Evolutionary conservation across 2,888 invertebrate genomes (phyloP).

Genomic region (Idaea aversata): DNA sequence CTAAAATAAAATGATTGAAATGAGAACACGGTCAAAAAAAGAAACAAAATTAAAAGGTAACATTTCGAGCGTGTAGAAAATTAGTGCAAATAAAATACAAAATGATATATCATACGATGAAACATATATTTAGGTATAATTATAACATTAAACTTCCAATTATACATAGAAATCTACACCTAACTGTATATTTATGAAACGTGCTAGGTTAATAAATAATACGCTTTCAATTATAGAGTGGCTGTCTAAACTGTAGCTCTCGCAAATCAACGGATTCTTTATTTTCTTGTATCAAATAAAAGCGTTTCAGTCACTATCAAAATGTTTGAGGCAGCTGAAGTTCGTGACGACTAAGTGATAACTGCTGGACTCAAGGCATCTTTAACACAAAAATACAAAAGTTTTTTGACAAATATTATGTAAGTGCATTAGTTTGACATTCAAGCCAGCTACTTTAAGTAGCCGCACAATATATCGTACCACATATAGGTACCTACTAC

Average conservation of each 20-base stretch:
- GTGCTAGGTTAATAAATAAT: slow-evolving; percentile 1
- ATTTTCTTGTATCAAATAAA: too few species aligned
- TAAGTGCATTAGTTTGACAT: too few species aligned
- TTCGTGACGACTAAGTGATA: neutral
- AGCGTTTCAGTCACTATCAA: neutral
- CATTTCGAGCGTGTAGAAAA: neutral
- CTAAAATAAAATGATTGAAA: neutral
- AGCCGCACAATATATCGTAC: neutral
- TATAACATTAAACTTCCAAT: neutral
- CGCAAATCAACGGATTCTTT: neutral
- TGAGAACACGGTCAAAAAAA: neutral
- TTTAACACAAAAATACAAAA: too few species aligned
- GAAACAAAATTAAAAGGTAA: neutral
- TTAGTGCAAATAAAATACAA: neutral
- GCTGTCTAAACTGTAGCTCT: neutral
- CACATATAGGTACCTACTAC: neutral
- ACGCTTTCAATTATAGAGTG: neutral
- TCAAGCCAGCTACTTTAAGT: neutral
- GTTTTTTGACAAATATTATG: too few species aligned
- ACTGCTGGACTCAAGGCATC: neutral
- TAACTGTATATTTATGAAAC: neutral
- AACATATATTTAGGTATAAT: slow-evolving; percentile 1
- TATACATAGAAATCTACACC: neutral
- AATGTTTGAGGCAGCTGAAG: neutral
- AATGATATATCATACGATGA: neutral